Conservation (phyloP, 2,113 vertebrate genomes). For the Formicarius rufipectus region DNA sequence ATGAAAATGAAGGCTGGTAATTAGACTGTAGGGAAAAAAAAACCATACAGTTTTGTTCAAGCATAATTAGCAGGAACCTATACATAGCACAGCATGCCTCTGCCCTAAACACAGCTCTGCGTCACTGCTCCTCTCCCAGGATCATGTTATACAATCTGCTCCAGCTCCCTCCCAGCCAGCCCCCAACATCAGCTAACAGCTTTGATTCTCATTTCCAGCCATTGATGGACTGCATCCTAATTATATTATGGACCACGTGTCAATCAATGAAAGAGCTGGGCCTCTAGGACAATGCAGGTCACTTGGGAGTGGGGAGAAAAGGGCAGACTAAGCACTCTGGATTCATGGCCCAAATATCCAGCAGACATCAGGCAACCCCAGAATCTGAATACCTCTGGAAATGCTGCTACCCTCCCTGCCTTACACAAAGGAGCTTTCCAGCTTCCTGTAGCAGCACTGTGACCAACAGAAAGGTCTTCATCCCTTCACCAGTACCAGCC, state of each 20-base stretch:
- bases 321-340: not conserved
- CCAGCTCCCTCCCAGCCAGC: not conserved
- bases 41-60: not conserved
- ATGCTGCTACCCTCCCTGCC: not conserved
- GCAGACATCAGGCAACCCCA: not conserved
- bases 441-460: not conserved
- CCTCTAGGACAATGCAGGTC: not conserved
- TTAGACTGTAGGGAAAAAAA: not conserved
- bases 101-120: not conserved
- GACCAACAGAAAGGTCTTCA: fast-evolving
- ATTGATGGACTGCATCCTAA: not conserved
- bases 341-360: not conserved
- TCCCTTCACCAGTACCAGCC: not conserved
- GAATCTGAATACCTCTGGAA: not conserved
- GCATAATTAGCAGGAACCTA: not conserved
- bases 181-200: not conserved
- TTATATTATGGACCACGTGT: not conserved
- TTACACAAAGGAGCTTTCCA: fast-evolving
- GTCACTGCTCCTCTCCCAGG: not conserved
- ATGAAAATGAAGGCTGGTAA: not conserved
- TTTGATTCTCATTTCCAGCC: not conserved
- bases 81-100: not conserved
- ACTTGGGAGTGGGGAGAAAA: not conserved
- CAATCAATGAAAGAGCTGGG: not conserved
- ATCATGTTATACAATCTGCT: not conserved